A percentile compares a stretch with the other conserved stretches of the same genome.
Evolutionary conservation across 2,113 vertebrate genomes (phyloP).

Genomic region (Calonectris borealis): DNA sequence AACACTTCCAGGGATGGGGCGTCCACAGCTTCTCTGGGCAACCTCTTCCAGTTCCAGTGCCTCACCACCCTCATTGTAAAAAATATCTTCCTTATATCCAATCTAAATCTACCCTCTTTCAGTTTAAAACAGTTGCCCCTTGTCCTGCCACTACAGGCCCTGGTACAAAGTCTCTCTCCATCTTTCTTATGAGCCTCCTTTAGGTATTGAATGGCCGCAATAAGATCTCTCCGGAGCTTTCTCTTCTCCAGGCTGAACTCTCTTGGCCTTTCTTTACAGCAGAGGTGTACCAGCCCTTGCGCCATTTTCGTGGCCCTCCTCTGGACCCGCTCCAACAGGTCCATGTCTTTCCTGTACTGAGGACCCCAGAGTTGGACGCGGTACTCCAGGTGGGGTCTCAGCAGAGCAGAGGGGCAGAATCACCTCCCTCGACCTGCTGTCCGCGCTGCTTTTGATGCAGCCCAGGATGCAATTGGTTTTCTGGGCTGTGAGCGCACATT

Average conservation of each 20-base stretch:
- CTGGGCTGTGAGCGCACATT: not conserved
- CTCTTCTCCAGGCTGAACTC: not conserved
- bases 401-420: not conserved
- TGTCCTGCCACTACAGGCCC: not conserved
- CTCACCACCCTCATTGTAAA: not conserved
- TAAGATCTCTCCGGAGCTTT: not conserved
- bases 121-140: not conserved
- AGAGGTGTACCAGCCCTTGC: not conserved
- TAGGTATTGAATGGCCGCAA: not conserved
- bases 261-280: not conserved
- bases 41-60: not conserved
- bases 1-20: not conserved
- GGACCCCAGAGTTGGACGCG: not conserved
- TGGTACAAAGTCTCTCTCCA: not conserved
- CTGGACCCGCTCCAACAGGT: not conserved
- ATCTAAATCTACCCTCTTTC: not conserved
- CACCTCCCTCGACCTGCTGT: not conserved
- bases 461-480: rapidly evolving
- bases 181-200: not conserved
- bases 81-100: not conserved
- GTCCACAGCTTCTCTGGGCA: not conserved
- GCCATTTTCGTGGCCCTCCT: not conserved
- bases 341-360: not conserved
- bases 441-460: rapidly evolving
- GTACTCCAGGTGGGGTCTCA: not conserved